These are phyloP conservation scores for Drosophila sechellia DNA, from an alignment of 1,140 invertebrate species.

Conservation along the genomic window DNA sequence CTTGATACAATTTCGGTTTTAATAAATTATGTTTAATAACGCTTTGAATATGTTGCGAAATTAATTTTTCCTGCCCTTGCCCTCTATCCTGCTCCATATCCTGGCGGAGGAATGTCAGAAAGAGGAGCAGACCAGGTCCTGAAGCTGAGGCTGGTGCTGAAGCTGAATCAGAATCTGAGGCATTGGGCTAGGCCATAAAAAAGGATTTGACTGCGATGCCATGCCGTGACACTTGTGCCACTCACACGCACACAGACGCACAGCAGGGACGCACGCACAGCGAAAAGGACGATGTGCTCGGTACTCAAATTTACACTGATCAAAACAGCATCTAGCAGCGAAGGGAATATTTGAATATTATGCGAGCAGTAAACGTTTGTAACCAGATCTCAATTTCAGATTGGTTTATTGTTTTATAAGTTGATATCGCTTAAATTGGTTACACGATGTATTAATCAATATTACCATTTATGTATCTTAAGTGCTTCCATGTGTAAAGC, in stretches of 20 bases:
- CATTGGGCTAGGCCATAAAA: constrained; percentile 74
- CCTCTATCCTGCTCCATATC: constrained; percentile 33
- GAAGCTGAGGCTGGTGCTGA: not conserved
- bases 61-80: constrained; percentile 74
- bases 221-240: constrained; percentile 71
- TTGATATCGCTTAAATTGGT: too few species aligned
- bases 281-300: constrained; percentile 10
- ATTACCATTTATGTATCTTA: too few species aligned
- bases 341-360: not conserved
- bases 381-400: constrained; percentile 24
- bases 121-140: constrained; percentile 6
- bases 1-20: constrained; percentile 82
- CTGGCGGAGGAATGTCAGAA: constrained; percentile 15
- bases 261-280: constrained; percentile 17
- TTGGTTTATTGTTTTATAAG: not conserved
- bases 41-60: constrained; percentile 82
- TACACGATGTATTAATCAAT: too few species aligned
- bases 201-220: constrained; percentile 78
- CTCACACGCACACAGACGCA: constrained; percentile 42
- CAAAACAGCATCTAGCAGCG: constrained; percentile 2
- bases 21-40: constrained; percentile 84
- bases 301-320: constrained; percentile 26
- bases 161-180: constrained; percentile 29
- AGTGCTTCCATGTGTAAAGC: too few species aligned
- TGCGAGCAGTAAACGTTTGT: constrained; percentile 1